These are phyloP conservation scores for Tetrapedia diversipes DNA, from an alignment of 2,888 invertebrate genomes.

Conservation along the genomic window DNA sequence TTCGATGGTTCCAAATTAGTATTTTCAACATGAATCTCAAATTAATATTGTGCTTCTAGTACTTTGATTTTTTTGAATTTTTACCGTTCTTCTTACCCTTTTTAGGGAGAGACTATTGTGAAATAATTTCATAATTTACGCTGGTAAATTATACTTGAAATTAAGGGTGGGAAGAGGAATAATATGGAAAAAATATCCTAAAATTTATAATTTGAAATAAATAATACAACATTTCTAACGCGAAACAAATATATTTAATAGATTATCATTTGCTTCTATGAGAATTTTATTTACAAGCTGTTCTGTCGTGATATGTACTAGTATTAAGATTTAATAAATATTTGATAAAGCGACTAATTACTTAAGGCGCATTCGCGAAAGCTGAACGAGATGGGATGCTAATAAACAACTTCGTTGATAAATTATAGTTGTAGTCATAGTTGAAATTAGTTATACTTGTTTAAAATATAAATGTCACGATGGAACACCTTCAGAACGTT, in stretches of 20 bases:
- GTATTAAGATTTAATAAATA: constrained; percentile 32
- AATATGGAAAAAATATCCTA: not conserved
- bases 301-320: constrained; percentile 20
- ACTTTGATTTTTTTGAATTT: too few relatives aligned
- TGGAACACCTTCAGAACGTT: constrained; percentile 16
- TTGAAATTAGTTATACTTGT: constrained; percentile 4
- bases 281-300: constrained; percentile 56
- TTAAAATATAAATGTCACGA: constrained; percentile 28
- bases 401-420: constrained; percentile 30
- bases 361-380: constrained; percentile 1
- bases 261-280: constrained; percentile 40
- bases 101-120: not conserved
- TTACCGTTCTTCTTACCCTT: too few relatives aligned
- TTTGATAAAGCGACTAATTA: constrained; percentile 24
- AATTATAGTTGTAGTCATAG: constrained; percentile 20
- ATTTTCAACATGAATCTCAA: not conserved
- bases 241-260: constrained; percentile 24
- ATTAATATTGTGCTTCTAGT: too few relatives aligned
- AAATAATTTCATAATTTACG: not conserved
- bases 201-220: not conserved
- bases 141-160: not conserved
- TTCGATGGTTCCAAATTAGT: not conserved
- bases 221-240: constrained; percentile 1
- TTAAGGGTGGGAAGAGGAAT: not conserved
- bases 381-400: constrained; percentile 20